Percentiles rank a stretch among this genome's conserved stretches.
Conservation (phyloP, 2,797 vertebrate species). For the Gobionotothen gibberifrons region DNA sequence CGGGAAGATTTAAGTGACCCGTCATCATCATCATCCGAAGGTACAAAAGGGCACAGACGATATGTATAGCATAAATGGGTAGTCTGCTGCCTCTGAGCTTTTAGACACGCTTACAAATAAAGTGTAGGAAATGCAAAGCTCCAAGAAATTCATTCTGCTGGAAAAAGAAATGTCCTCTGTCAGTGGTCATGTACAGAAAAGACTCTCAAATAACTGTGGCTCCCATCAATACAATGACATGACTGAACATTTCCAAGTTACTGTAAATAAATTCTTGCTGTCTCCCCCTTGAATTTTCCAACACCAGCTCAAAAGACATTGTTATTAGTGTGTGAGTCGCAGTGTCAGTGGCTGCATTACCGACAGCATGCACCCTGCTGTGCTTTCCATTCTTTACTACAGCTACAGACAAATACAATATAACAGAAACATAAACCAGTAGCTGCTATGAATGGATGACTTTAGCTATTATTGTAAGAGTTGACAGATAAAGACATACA, state of each 20-base stretch:
- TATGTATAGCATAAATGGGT: constrained; percentile 18
- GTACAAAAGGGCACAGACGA: constrained; percentile 24
- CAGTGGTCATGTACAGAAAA: background rate
- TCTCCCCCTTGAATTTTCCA: background rate
- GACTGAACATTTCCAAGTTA: background rate
- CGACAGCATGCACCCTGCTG: constrained; percentile 1
- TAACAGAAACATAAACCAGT: background rate
- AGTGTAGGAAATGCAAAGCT: constrained; percentile 30
- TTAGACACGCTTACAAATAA: constrained; percentile 28
- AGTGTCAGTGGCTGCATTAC: background rate
- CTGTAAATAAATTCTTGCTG: background rate
- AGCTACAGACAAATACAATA: background rate
- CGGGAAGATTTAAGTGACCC: constrained; percentile 33
- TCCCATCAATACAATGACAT: constrained; percentile 2
- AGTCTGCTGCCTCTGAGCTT: constrained; percentile 35
- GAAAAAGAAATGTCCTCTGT: constrained; percentile 1
- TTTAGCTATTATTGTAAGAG: background rate
- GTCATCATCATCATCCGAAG: constrained; percentile 1
- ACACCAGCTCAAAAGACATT: background rate
- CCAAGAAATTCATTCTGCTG: constrained; percentile 15
- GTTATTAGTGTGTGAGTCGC: constrained; percentile 27
- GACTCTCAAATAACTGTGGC: background rate
- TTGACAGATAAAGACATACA: background rate
- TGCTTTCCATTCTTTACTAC: background rate
- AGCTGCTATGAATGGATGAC: background rate